A percentile compares a stretch with the other conserved stretches of the same genome.
Conservation (phyloP, 2,888 invertebrate species). For the Beris morrisii region DNA sequence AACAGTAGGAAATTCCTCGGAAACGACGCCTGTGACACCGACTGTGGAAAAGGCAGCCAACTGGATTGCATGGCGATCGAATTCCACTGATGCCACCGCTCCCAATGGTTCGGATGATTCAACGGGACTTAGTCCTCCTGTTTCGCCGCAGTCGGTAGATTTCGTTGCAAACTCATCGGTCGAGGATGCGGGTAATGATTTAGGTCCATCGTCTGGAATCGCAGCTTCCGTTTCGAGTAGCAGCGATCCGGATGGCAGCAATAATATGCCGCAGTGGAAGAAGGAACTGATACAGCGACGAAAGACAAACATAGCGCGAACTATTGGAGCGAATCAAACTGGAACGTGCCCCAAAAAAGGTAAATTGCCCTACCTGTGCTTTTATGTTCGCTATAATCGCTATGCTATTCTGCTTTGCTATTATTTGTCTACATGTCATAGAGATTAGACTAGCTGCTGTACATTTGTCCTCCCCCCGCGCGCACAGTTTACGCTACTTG, state of each 20-base stretch:
- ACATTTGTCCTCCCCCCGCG: no score
- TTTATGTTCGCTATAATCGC: no score
- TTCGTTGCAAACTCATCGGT: background rate
- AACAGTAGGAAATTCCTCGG: constrained; percentile 4
- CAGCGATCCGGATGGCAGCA: background rate
- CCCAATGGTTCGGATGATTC: constrained; percentile 5
- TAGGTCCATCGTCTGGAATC: constrained; percentile 5
- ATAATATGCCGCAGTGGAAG: constrained; percentile 77
- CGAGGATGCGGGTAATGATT: constrained; percentile 4
- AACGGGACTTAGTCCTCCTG: constrained; percentile 14
- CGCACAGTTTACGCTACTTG: no score
- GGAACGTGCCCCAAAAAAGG: constrained; percentile 35
- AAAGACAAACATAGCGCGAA: constrained; percentile 53
- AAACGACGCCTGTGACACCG: background rate
- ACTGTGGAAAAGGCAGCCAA: background rate
- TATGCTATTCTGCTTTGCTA: no score
- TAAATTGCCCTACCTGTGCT: background rate
- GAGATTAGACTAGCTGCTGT: no score
- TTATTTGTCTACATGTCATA: no score
- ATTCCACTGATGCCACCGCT: background rate
- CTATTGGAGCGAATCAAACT: constrained; percentile 42
- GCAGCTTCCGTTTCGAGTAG: background rate
- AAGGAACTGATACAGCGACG: constrained; percentile 78
- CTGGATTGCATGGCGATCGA: no score
- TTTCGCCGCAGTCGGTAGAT: constrained; percentile 5